Evolutionary conservation across 2,888 invertebrate species (phyloP).

Genomic region (Scaptomyza parva): DNA sequence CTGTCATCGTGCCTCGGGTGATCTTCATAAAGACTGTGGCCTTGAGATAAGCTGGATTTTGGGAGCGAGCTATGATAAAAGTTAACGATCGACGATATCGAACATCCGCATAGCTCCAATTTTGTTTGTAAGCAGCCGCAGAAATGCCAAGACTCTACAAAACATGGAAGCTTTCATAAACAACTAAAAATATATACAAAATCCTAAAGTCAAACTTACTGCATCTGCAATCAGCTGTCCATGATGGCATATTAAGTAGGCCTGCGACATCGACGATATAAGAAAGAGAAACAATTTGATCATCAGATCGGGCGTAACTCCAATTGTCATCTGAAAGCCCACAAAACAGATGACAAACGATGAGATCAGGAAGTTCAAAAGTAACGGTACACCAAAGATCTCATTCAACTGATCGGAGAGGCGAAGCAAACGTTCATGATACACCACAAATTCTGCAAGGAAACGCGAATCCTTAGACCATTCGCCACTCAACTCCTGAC

Average conservation of each 20-base stretch:
- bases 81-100: constrained; percentile 71
- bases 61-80: constrained; percentile 73
- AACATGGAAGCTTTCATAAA: background rate
- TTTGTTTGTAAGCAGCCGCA: constrained; percentile 71
- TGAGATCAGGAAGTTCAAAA: constrained; percentile 80
- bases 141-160: constrained; percentile 62
- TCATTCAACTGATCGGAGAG: constrained; percentile 71
- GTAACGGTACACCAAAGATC: constrained; percentile 78
- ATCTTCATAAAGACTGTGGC: constrained; percentile 76
- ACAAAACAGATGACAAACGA: constrained; percentile 82
- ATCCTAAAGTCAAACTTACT: constrained; percentile 46
- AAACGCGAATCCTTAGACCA: constrained; percentile 49
- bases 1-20: constrained; percentile 73
- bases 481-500: constrained; percentile 18
- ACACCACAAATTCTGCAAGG: constrained; percentile 63
- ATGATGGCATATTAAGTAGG: constrained; percentile 78
- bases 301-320: constrained; percentile 59
- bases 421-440: constrained; percentile 66
- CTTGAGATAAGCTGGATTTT: constrained; percentile 67
- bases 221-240: constrained; percentile 75
- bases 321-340: constrained; percentile 80
- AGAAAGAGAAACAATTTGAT: constrained; percentile 74
- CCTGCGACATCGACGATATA: constrained; percentile 72
- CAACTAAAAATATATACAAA: no score
- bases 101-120: constrained; percentile 71